Evolutionary conservation across 2,888 invertebrate species (phyloP), one percentile per base, ranked within the genome.

Genomic region (Hanleya hanleyi): DNA sequence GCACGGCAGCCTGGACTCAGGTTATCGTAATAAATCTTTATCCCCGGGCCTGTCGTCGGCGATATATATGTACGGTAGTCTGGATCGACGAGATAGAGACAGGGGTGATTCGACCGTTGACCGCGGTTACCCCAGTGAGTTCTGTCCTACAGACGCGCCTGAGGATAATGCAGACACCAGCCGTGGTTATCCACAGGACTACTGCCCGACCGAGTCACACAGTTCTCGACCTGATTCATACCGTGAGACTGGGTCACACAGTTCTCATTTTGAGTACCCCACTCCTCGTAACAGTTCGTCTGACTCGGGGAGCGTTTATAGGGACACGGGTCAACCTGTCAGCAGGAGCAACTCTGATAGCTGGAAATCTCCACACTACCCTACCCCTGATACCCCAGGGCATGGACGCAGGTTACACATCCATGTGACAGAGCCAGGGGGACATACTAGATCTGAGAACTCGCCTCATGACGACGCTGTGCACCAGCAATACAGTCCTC

Each of bases 1-100:
- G 72, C 88, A 87, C 74, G 87, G 86, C 68, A 87, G 87, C 75
- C 75, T 88, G 77, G 89, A 89, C 67, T 83, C 86, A 61, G 82
- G 84, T 35, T 84, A 77, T 67, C 75, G 80, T 49, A 78, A 83
- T 18, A 57, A 22, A 32, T 22, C 15, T 26, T 29, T 32, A 22
- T 32, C 57, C 4, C 57, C 57, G 9, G 57, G 57, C 9, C 22
- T 57, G 22, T 57, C 57, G 15, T 57, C 57, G 15, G 57, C 57
- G 1, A 57, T 57, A 29, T 57, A 57, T 32, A 57, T 57, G 57
- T 57, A 57, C 29, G 57, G 57, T 29, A 57, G 57, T 26, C 32
- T 57, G 57, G 57, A 57, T 26, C 5, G 57, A 32, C 57, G 57
- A 3, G 51, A 51, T 6, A 2, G 47, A 7, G 47, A 47, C 3